phyloP scores from a whole-genome alignment of 2,797 vertebrate species.

The Sebastes umbrosus region DNA sequence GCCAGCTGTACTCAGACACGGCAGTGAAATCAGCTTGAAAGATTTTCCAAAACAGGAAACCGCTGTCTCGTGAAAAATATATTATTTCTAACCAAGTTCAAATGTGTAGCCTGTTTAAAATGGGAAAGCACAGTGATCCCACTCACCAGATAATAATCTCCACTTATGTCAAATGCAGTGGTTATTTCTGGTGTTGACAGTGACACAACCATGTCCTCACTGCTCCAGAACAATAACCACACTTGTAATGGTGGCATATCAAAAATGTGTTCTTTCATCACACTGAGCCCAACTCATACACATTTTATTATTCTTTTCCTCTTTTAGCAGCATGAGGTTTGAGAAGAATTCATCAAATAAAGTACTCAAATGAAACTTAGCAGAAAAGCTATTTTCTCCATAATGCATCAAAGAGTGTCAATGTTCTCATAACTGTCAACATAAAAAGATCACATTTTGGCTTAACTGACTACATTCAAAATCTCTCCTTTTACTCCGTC shows the following conservation, averaged over 20 bases:
- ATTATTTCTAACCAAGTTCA: slow-evolving; percentile 26
- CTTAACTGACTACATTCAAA: neutral
- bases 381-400: neutral
- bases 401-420: neutral
- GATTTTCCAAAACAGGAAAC: slow-evolving; percentile 54
- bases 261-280: neutral
- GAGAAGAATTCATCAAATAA: neutral
- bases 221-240: neutral
- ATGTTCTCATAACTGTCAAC: neutral
- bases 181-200: slow-evolving; percentile 24
- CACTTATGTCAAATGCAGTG: slow-evolving; percentile 29
- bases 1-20: slow-evolving; percentile 4
- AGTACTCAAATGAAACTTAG: neutral
- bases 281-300: neutral
- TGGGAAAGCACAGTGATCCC: neutral
- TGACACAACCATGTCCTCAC: neutral
- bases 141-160: slow-evolving; percentile 32
- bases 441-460: neutral
- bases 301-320: neutral
- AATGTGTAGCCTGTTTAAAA: slow-evolving; percentile 34
- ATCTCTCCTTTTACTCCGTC: neutral
- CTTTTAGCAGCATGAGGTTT: neutral
- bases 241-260: neutral
- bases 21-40: slow-evolving; percentile 35
- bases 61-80: slow-evolving; percentile 28